Percentiles rank a stretch among this genome's conserved stretches.
Conservation (phyloP, 2,888 invertebrate genomes). For the Cylindroiulus punctatus region DNA sequence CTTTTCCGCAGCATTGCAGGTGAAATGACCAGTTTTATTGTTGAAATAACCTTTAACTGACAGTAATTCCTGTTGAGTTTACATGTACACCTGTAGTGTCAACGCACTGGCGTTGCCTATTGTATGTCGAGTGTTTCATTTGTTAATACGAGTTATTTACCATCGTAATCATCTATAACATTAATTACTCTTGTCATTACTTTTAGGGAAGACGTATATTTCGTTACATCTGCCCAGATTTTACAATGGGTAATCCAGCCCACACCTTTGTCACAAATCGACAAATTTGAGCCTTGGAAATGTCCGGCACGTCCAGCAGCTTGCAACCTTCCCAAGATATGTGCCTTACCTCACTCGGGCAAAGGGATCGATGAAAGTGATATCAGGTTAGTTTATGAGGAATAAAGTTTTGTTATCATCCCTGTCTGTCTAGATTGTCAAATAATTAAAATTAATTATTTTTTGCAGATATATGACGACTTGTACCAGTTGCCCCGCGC, state of each 20-base stretch:
- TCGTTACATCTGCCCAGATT: constrained; percentile 87
- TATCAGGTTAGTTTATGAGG: constrained; percentile 69
- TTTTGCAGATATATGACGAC: constrained; percentile 81
- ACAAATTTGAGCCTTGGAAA: constrained; percentile 82
- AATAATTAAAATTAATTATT: background rate
- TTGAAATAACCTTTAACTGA: background rate
- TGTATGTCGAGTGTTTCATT: background rate
- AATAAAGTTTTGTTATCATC: no score
- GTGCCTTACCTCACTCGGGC: constrained; percentile 81
- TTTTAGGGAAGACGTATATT: constrained; percentile 84
- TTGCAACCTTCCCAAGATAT: constrained; percentile 84
- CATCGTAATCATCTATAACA: background rate
- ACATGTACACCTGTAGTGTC: no score
- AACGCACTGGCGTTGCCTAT: background rate
- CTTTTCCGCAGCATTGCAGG: background rate
- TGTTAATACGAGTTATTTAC: no score
- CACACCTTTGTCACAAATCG: constrained; percentile 74
- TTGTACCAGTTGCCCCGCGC: constrained; percentile 84
- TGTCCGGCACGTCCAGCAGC: constrained; percentile 80
- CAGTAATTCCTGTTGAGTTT: background rate
- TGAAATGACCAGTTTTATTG: background rate
- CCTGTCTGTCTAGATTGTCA: background rate
- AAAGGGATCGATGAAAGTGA: constrained; percentile 77
- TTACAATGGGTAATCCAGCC: constrained; percentile 91
- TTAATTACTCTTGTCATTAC: constrained; percentile 15